phyloP scores from a whole-genome alignment of 2,888 invertebrate species.

The Tetramorium bicarinatum region DNA sequence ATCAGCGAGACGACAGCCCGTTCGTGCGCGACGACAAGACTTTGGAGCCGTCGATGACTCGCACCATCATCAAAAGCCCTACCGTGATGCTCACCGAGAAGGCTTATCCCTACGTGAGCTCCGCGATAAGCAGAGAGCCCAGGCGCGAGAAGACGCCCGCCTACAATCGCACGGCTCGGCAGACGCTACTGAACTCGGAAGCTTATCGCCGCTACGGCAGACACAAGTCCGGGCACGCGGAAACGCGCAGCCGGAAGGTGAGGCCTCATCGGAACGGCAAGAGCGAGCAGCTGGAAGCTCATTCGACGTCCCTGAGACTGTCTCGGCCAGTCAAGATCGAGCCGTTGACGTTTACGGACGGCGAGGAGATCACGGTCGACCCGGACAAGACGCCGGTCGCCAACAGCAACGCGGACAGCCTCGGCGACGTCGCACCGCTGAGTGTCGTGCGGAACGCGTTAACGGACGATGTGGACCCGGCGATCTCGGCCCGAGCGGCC shows the following conservation, averaged over 20 bases:
- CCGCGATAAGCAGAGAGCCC: conserved; percentile 83
- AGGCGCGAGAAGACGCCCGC: conserved; percentile 89
- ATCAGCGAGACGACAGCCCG: conserved; percentile 79
- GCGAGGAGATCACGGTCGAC: conserved; percentile 75
- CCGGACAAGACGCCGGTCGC: conserved; percentile 83
- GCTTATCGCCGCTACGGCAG: conserved; percentile 82
- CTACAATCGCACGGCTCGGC: conserved; percentile 82
- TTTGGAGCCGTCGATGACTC: conserved; percentile 88
- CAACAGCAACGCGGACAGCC: conserved; percentile 64
- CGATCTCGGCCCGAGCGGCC: conserved; percentile 91
- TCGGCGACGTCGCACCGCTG: conserved; percentile 67
- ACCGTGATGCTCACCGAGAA: conserved; percentile 92
- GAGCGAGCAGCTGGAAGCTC: conserved; percentile 89
- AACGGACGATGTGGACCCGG: conserved; percentile 88
- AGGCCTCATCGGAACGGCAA: conserved; percentile 89
- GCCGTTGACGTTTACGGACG: conserved; percentile 63
- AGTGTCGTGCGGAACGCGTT: conserved; percentile 82
- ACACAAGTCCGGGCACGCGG: conserved; percentile 86
- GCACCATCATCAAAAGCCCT: conserved; percentile 90
- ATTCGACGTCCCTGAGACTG: conserved; percentile 73
- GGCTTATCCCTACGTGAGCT: conserved; percentile 88
- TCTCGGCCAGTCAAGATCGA: conserved; percentile 88
- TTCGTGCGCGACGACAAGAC: conserved; percentile 89
- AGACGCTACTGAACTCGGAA: conserved; percentile 88
- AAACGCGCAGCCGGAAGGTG: conserved; percentile 78